A percentile compares a stretch with the other conserved stretches of the same genome.
phyloP scores from a whole-genome alignment of 2,888 invertebrate species.

The Rhagium mordax region DNA sequence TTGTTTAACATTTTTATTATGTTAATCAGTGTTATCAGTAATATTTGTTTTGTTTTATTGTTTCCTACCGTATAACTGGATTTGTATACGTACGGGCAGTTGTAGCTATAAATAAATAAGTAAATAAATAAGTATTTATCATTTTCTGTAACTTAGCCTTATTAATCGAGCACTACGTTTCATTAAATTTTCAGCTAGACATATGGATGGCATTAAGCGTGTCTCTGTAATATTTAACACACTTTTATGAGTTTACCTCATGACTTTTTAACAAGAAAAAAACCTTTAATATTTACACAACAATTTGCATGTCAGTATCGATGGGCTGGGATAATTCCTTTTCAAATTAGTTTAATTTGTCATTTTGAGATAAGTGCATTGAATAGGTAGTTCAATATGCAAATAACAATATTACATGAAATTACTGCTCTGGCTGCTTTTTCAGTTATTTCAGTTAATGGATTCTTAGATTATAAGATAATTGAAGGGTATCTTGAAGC shows the following conservation, averaged over 20 bases:
- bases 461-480: conserved; percentile 46
- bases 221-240: background rate
- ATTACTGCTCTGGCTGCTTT: conserved; percentile 4
- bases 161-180: too few species aligned
- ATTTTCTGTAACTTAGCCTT: too few species aligned
- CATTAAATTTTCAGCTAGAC: too few species aligned
- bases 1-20: too few species aligned
- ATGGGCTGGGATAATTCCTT: background rate
- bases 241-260: background rate
- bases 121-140: too few species aligned
- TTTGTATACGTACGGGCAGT: too few species aligned
- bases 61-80: too few species aligned
- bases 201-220: too few species aligned
- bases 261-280: background rate
- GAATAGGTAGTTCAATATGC: conserved; percentile 17
- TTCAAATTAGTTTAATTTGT: background rate
- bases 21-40: too few species aligned
- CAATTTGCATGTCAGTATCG: background rate
- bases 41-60: too few species aligned
- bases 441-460: conserved; percentile 31
- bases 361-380: background rate
- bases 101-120: too few species aligned
- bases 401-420: conserved; percentile 2
- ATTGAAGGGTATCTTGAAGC: conserved; percentile 50
- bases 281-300: background rate